These are phyloP conservation scores for Busseola fusca DNA, from an alignment of 2,888 invertebrate genomes.

Conservation along the genomic window DNA sequence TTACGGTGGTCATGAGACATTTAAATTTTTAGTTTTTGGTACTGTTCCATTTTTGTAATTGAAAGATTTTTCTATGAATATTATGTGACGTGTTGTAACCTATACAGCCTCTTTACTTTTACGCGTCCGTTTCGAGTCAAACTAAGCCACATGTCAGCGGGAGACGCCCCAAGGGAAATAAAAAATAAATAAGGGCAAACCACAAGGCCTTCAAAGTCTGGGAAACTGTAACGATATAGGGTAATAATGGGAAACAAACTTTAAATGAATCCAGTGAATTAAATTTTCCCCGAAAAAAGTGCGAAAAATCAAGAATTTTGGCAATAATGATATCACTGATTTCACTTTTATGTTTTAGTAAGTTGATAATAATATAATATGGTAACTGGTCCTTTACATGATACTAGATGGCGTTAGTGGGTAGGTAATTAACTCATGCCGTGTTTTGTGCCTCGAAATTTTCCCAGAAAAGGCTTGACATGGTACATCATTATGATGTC, in stretches of 20 bases:
- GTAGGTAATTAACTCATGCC: constrained; percentile 18
- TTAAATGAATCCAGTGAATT: background rate
- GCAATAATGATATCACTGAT: background rate
- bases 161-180: constrained; percentile 38
- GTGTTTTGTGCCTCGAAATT: constrained; percentile 17
- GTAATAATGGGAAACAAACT: background rate
- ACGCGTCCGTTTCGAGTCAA: constrained; percentile 10
- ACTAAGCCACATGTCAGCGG: constrained; percentile 9
- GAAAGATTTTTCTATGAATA: background rate
- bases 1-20: background rate
- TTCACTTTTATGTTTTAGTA: background rate
- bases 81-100: background rate
- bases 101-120: background rate
- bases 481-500: constrained; percentile 45
- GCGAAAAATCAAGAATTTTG: background rate
- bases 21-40: background rate
- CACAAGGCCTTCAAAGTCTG: background rate
- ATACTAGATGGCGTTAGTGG: constrained; percentile 37
- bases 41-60: background rate
- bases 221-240: background rate
- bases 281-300: background rate
- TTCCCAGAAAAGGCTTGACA: constrained; percentile 34
- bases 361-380: constrained; percentile 3
- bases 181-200: constrained; percentile 26
- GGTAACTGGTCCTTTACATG: constrained; percentile 9